Percentiles rank a stretch among this genome's conserved stretches.
Evolutionary conservation across 1,140 invertebrate genomes (phyloP).

Genomic region (Drosophila lini): DNA sequence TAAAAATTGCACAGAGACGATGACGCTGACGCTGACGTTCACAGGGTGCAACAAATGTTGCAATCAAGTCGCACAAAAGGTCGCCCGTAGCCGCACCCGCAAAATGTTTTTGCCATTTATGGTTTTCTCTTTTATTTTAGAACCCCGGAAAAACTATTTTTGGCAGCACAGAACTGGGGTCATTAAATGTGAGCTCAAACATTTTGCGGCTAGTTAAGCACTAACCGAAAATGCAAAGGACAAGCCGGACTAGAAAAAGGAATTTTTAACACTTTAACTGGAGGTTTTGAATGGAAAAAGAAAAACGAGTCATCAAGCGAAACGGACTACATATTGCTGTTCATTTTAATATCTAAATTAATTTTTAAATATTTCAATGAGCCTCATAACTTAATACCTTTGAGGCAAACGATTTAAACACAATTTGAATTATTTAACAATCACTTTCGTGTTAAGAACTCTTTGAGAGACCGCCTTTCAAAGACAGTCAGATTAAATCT

Average conservation of each 20-base stretch:
- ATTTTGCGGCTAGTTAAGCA: constrained; percentile 12
- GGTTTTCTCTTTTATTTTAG: constrained; percentile 10
- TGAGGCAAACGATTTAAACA: background rate
- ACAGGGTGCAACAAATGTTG: constrained; percentile 52
- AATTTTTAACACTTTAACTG: background rate
- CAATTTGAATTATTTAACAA: background rate
- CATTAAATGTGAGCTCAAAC: constrained; percentile 11
- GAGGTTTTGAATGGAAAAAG: too few relatives aligned
- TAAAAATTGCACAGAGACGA: constrained; percentile 50
- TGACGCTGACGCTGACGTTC: constrained; percentile 10
- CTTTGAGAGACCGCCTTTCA: background rate
- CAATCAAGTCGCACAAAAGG: constrained; percentile 38
- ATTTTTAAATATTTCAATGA: background rate
- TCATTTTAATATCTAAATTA: too few relatives aligned
- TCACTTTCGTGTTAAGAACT: background rate
- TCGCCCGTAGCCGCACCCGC: background rate
- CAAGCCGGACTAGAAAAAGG: background rate
- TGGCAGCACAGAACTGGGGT: background rate
- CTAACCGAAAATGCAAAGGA: constrained; percentile 11
- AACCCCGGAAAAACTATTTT: constrained; percentile 8
- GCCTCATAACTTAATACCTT: background rate
- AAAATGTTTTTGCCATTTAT: constrained; percentile 23
- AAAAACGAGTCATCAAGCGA: background rate
- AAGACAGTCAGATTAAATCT: constrained; percentile 1
- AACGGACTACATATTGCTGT: too few relatives aligned